Conservation (phyloP, 2,888 invertebrate species). For the Lapara coniferarum region DNA sequence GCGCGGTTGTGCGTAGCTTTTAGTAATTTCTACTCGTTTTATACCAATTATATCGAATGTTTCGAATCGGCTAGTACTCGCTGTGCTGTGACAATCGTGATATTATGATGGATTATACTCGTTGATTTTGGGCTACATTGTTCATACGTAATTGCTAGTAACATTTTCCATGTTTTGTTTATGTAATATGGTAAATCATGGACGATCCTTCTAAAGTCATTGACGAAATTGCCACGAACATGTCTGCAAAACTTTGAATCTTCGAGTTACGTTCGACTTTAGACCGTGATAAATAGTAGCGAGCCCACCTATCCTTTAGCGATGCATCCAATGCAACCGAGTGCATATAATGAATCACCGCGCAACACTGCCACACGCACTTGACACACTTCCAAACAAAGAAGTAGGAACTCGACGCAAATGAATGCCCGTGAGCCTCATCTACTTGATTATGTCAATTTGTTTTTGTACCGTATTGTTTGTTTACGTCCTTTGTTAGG, state of each 20-base stretch:
- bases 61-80: neutral
- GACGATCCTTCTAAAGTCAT: neutral
- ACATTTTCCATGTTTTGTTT: neutral
- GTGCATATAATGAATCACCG: constrained; percentile 32
- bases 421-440: constrained; percentile 5
- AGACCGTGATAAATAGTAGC: constrained; percentile 27
- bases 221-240: neutral
- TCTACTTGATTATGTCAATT: constrained; percentile 21
- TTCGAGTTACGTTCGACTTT: constrained; percentile 28
- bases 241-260: neutral
- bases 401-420: constrained; percentile 28
- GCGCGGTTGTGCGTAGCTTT: constrained; percentile 3
- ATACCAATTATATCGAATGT: neutral
- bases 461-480: constrained; percentile 11
- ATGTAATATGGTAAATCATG: neutral
- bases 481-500: neutral
- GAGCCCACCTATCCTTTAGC: constrained; percentile 23
- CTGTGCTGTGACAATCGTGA: neutral
- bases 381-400: constrained; percentile 40
- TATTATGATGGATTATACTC: too few relatives aligned
- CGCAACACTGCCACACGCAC: constrained; percentile 31
- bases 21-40: neutral
- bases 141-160: too few relatives aligned
- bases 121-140: too few relatives aligned
- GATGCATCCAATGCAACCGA: constrained; percentile 31